Evolutionary conservation across 2,113 vertebrate species (phyloP), one percentile per base, ranked within the genome.

Genomic region (Paramormyrops kingsleyae): DNA sequence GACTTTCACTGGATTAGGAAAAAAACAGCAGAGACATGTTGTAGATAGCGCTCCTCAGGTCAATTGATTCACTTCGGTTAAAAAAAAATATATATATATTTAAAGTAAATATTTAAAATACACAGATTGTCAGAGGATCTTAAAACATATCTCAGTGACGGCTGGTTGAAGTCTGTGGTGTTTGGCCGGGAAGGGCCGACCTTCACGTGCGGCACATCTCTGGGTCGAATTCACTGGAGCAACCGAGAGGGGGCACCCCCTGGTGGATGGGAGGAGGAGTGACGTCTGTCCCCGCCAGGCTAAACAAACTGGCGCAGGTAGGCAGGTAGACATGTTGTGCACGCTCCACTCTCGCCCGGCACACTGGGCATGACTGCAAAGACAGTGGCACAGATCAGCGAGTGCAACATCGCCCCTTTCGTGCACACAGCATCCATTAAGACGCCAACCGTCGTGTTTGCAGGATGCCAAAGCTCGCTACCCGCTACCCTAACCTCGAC

Each of bases 301-400:
- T 99, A 89, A 99, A 97, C 1, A 99, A 96, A 93, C 98, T 99
- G 94, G 97, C 97, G 95, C 98, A 98, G 35, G 98, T 98, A 89
- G 99, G 99, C 93, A 99, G 95, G 92, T 98, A 99, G 92, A 99
- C 96, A 1, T 99, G 98, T 95, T 99, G 98, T 85, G 99, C 96
- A 4, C 98, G 97, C 66, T 98, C 97, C 90, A 99, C 97, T 2
- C 94, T 95, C 0, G 97, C 98, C 66, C 99, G 97, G 94, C 99
- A 99, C 89, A 99, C 98, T 0, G 99, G 99, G 93, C 99, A 99
- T 0, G 93, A 94, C 99, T 99, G 94, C 2, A 87, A 83, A 90
- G 42, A 31, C 12, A 44, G 6, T 50, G 8, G 27, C 35, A 8
- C 85, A 87, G 27, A 24, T 6, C 12, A 31, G 46, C 31, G 27